phyloP scores from a whole-genome alignment of 1,140 invertebrate species.

The Ceratosolen fusciceps region DNA sequence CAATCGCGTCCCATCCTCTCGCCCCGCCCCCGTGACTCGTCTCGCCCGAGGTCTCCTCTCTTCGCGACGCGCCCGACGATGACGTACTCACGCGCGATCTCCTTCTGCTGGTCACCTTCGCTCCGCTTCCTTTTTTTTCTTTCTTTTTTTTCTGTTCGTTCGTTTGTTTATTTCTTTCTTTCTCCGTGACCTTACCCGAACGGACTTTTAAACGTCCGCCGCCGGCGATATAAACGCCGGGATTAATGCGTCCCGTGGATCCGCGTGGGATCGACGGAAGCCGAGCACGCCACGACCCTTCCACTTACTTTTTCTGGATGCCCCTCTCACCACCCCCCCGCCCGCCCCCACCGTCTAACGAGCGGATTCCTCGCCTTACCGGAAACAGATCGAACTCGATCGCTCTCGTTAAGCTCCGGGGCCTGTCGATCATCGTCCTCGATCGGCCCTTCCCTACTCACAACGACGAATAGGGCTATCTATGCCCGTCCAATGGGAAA shows the following conservation, averaged over 20 bases:
- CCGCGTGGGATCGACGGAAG: constrained; percentile 51
- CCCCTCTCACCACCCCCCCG: too few relatives aligned
- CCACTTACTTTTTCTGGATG: too few relatives aligned
- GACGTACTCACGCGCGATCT: background rate
- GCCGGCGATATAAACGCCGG: constrained; percentile 55
- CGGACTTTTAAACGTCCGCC: constrained; percentile 56
- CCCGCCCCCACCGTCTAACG: too few relatives aligned
- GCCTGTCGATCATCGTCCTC: background rate
- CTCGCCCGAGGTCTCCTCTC: constrained; percentile 33
- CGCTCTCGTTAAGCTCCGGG: background rate
- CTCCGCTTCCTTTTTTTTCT: constrained; percentile 12
- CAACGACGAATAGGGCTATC: too few relatives aligned
- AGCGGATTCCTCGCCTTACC: too few relatives aligned
- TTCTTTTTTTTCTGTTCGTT: too few relatives aligned
- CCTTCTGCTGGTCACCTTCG: constrained; percentile 1
- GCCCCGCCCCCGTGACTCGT: constrained; percentile 40
- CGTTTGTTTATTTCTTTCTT: too few relatives aligned
- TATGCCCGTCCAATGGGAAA: background rate
- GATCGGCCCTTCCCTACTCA: background rate
- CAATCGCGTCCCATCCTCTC: constrained; percentile 15
- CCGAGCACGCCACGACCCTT: too few relatives aligned
- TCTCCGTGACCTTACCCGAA: too few relatives aligned
- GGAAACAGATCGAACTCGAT: background rate
- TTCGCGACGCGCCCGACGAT: constrained; percentile 5
- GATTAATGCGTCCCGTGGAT: constrained; percentile 41